A percentile compares a stretch with the other conserved stretches of the same genome.
Conservation (phyloP, 2,888 invertebrate genomes). For the Vandiemenella viatica region DNA sequence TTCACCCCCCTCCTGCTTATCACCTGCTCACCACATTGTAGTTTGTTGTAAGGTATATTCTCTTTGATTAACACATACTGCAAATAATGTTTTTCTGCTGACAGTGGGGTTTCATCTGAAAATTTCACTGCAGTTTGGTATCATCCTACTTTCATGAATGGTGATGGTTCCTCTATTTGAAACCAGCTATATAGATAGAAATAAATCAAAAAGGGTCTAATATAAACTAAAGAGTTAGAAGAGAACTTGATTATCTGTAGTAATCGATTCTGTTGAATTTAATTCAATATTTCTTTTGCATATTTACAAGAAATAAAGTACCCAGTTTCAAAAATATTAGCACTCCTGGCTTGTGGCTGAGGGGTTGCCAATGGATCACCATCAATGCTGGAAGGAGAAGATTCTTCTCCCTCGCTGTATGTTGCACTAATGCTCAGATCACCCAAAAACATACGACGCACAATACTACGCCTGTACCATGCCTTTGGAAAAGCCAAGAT, state of each 20-base stretch:
- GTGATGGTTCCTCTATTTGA: too few species aligned
- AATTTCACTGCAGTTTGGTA: too few species aligned
- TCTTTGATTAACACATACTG: too few species aligned
- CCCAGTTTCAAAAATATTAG: not conserved
- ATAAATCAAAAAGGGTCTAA: not conserved
- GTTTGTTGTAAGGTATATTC: too few species aligned
- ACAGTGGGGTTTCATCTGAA: too few species aligned
- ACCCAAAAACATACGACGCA: conserved; percentile 80
- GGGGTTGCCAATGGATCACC: conserved; percentile 11
- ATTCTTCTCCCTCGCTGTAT: conserved; percentile 30
- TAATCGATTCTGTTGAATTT: too few species aligned
- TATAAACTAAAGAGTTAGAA: not conserved
- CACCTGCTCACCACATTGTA: too few species aligned
- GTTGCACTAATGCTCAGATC: conserved; percentile 55
- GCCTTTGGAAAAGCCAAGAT: conserved; percentile 96
- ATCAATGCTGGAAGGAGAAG: conserved; percentile 20
- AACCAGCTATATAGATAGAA: not conserved
- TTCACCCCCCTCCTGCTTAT: too few species aligned
- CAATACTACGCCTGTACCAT: conserved; percentile 92
- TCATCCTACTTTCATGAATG: too few species aligned
- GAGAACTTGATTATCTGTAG: not conserved
- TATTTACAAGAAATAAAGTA: not conserved
- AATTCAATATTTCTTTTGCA: too few species aligned
- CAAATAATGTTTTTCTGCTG: too few species aligned
- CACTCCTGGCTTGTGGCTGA: conserved; percentile 5